Evolutionary conservation across 2,888 invertebrate species (phyloP).

Genomic region (Xylota segnis): DNA sequence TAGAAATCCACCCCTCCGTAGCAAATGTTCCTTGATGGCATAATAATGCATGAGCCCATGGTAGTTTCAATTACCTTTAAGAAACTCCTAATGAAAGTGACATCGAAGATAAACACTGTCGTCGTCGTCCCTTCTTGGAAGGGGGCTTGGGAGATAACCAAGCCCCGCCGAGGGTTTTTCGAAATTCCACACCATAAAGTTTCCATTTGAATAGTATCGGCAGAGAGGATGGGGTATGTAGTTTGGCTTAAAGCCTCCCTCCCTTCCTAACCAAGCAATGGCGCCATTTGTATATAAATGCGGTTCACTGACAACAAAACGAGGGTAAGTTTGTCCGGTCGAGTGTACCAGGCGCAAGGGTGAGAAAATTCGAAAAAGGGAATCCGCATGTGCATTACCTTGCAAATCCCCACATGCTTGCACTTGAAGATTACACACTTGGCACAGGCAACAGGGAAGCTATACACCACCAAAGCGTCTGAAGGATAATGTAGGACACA

Average conservation of each 20-base stretch:
- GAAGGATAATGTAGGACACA: conserved; percentile 32
- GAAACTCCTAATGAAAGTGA: conserved; percentile 37
- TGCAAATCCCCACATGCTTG: conserved; percentile 57
- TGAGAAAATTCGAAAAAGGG: conserved; percentile 24
- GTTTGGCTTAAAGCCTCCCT: conserved; percentile 47
- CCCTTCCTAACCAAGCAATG: conserved; percentile 25
- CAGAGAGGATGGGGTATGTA: conserved; percentile 10
- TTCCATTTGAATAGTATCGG: conserved; percentile 25
- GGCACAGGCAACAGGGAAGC: conserved; percentile 60
- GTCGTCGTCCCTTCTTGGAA: no score
- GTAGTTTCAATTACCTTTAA: conserved; percentile 53
- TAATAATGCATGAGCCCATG: conserved; percentile 41
- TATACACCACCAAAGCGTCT: conserved; percentile 15
- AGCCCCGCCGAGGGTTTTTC: conserved; percentile 5
- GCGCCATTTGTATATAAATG: conserved; percentile 29
- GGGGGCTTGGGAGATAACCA: no score
- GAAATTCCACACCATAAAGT: conserved; percentile 64
- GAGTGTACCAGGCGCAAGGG: conserved; percentile 36
- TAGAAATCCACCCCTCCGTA: conserved; percentile 21
- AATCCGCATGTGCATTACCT: conserved; percentile 41
- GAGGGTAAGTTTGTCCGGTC: conserved; percentile 72
- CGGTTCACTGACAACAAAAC: conserved; percentile 64
- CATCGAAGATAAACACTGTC: conserved; percentile 11
- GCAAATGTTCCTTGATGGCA: conserved; percentile 36
- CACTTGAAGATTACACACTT: conserved; percentile 71